Evolutionary conservation across 2,797 vertebrate species (phyloP), one percentile per base, ranked within the genome.

Genomic region (Hydrolagus colliei): DNA sequence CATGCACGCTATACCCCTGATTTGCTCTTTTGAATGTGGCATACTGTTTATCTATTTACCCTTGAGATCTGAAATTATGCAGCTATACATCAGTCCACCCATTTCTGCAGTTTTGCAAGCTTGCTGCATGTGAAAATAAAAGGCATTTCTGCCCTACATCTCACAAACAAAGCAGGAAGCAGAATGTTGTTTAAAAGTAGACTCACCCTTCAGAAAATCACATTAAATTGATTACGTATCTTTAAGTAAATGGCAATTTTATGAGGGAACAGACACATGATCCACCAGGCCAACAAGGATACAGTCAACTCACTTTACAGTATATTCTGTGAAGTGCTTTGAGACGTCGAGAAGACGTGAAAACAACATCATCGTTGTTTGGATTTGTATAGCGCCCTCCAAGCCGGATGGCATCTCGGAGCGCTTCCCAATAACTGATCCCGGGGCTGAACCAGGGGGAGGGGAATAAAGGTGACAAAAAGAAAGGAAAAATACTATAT

Each of bases 1-100:
- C 41, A 16, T 61, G 61, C 52, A 52, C 6, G 11, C 1, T n/a
- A 77, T 61, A 52, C 41, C 41, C 4, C n/a, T 77, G 20, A 77
- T 77, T 76, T 76, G 41, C 41, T n/a, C n/a, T 77, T 77, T 2
- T 77, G 61, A n/a, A 18, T n/a, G 9, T 18, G n/a, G 1, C 18
- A 12, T 20, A 20, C 18, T 20, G 14, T 77, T 61, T 77, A 9
- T 77, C 18, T 20, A 77, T 61, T 52, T 41, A 77, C 12, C 18
- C 52, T 61, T n/a, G 3, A n/a, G 18, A 20, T 61, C 75, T 61
- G 75, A 52, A 52, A 0, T 6, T 3, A 3, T 52, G 6, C 75
- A 77, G 20, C 75, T 77, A 1, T 77, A 77, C 52, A 61, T 77
- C 61, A n/a, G 75, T 61, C 52, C 75, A 61, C 75, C 75, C 75